Evolutionary conservation across 2,113 vertebrate genomes (phyloP).

Genomic region (Blennius ocellaris): DNA sequence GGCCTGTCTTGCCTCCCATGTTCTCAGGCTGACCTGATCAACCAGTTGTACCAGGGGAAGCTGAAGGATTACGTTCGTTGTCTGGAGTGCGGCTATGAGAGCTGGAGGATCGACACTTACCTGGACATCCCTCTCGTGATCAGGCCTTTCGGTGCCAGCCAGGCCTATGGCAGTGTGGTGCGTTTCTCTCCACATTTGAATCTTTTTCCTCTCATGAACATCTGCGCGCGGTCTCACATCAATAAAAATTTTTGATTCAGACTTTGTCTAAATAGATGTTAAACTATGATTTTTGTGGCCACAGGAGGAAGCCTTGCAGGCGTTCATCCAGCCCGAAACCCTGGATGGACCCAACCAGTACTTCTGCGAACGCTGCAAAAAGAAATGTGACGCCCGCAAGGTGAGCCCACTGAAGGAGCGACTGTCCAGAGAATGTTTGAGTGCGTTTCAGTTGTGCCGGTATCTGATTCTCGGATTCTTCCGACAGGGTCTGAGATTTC

Average conservation of each 20-base stretch:
- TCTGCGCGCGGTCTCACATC: neutral
- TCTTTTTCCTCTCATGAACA: neutral
- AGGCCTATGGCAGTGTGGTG: conserved; percentile 98
- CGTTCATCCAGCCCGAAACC: conserved; percentile 98
- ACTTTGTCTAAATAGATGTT: neutral
- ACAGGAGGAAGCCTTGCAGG: conserved; percentile 98
- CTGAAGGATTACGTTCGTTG: conserved; percentile 99
- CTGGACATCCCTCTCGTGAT: conserved; percentile 99
- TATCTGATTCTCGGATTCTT: conserved; percentile 19
- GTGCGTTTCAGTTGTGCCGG: no score
- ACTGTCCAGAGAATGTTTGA: neutral
- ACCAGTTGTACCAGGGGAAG: conserved; percentile 98
- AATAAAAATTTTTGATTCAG: neutral
- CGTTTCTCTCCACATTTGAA: conserved; percentile 65
- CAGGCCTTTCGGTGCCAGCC: conserved; percentile 95
- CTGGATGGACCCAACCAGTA: conserved; percentile 98
- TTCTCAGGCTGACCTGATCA: conserved; percentile 96
- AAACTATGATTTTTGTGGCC: conserved; percentile 14
- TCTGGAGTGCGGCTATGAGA: conserved; percentile 97
- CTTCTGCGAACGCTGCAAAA: conserved; percentile 98
- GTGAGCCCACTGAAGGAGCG: conserved; percentile 76
- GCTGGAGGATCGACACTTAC: conserved; percentile 98
- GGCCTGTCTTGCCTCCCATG: conserved; percentile 52
- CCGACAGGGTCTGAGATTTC: conserved; percentile 93
- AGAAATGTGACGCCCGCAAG: conserved; percentile 99